Percentiles rank a stretch among this genome's conserved stretches.
Evolutionary conservation across 2,113 vertebrate genomes (phyloP).

Genomic region (Lophochroa leadbeateri): DNA sequence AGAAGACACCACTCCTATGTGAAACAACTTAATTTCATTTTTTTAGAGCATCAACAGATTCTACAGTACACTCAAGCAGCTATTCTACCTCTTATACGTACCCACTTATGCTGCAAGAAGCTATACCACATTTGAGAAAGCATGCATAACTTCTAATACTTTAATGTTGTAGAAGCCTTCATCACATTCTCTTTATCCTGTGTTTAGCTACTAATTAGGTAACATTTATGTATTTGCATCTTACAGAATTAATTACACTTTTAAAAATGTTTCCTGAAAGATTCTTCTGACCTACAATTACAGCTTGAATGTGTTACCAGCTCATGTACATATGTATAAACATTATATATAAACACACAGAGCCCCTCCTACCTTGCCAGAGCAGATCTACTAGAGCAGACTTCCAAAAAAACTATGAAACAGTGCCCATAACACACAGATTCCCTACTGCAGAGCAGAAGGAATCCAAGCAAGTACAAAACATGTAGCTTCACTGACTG

Average conservation of each 20-base stretch:
- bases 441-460: fast-evolving
- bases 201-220: not conserved
- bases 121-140: not conserved
- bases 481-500: not conserved
- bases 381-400: not conserved
- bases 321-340: not conserved
- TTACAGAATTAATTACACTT: not conserved
- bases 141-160: not conserved
- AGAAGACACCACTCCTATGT: not conserved
- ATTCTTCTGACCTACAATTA: not conserved
- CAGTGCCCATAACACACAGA: fast-evolving
- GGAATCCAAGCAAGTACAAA: not conserved
- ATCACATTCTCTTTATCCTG: not conserved
- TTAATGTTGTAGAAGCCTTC: not conserved
- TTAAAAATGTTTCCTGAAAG: not conserved
- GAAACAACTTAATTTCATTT: not conserved
- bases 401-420: not conserved
- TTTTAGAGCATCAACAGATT: not conserved
- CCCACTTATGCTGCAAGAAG: not conserved
- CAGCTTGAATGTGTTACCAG: not conserved
- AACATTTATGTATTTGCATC: not conserved
- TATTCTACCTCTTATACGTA: not conserved
- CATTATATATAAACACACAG: not conserved
- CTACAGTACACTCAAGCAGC: not conserved
- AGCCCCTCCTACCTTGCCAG: not conserved